Base-by-base conservation (phyloP, 2,113 vertebrate genomes). In the Plecotus auritus region DNA sequence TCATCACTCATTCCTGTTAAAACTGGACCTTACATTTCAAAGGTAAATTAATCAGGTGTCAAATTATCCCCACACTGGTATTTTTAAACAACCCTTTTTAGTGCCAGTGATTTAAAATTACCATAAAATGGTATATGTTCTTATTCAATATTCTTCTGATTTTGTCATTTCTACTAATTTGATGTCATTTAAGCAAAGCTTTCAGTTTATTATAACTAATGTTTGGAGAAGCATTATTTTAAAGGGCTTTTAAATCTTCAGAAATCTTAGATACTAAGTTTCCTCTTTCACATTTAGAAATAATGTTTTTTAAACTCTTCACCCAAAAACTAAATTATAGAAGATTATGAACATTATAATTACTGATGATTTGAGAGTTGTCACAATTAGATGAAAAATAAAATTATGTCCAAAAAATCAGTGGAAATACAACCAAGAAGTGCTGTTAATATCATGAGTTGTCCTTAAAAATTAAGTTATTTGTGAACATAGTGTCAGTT, bases 171-270 rank as follows among this genome's bases (percentile, higher is more conserved):
- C 9, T 40, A 73, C 8, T 70, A 89, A 94, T 74, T 93, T 11
- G 72, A 11, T 56, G 22, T 78, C 66, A 61, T 84, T 96, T 96
- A 40, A 91, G n/a, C 16, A 93, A 66, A 70, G 0, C 0, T 80
- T 94, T 91, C 28, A 42, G 88, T 89, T 94, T 82, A 92, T 70
- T 1, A 11, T 1, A 32, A 66, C 20, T 3, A 69, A 23, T 84
- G 26, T 88, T 95, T 85, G 28, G 47, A 70, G 51, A 89, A 90
- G 9, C 7, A 23, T 69, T 82, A 87, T 42, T 69, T 72, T 85
- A 78, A 96, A 80, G 22, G 9, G 14, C 4, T 96, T 97, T 96
- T 73, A 93, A 94, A 72, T 86, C 26, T 89, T 92, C 32, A 49
- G 12, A 73, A 88, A 93, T 4, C 9, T 81, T 30, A 82, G n/a